Conservation (phyloP, 2,113 vertebrate species). For the Halichoerus grypus region DNA sequence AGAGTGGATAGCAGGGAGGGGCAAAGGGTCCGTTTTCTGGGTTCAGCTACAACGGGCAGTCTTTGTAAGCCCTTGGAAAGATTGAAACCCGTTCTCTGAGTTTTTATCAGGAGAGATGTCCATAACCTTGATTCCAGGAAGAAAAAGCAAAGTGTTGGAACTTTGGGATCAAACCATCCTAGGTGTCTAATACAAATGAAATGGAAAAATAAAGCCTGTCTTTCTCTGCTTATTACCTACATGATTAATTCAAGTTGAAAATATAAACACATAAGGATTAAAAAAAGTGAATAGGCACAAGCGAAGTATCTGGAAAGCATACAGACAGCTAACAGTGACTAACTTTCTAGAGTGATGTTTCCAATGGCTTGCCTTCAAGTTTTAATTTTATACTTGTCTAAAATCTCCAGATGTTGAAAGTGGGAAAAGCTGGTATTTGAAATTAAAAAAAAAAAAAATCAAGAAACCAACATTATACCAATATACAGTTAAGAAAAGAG, state of each 20-base stretch:
- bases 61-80: not conserved
- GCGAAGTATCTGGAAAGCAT: not conserved
- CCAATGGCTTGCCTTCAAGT: not conserved
- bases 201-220: not conserved
- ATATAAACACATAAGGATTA: not conserved
- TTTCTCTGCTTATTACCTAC: slow-evolving; percentile 25
- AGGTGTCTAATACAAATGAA: not conserved
- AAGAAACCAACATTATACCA: not conserved
- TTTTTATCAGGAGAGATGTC: not conserved
- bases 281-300: not conserved
- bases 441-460: not conserved
- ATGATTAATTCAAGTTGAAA: not conserved
- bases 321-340: not conserved
- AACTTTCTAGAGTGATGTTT: not conserved
- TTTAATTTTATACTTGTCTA: slow-evolving; percentile 1
- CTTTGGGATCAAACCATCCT: not conserved
- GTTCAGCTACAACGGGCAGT: not conserved
- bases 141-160: slow-evolving; percentile 7
- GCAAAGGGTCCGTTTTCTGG: not conserved
- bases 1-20: not conserved
- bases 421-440: not conserved
- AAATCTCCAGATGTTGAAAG: slow-evolving; percentile 35
- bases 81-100: not conserved
- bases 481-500: not conserved
- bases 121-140: not conserved